Evolutionary conservation across 2,113 vertebrate species (phyloP).

Genomic region (Chaetops frenatus): DNA sequence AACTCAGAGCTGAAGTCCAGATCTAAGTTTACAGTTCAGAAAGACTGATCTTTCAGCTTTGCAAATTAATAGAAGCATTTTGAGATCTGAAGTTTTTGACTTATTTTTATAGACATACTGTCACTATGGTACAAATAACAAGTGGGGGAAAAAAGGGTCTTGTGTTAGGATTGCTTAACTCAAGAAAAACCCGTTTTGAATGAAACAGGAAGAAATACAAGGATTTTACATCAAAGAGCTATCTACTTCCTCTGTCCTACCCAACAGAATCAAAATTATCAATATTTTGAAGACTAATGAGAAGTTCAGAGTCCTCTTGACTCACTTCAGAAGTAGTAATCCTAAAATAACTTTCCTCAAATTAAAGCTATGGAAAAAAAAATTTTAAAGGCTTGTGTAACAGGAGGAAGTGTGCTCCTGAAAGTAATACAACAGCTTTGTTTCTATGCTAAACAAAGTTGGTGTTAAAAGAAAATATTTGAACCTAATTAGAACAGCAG

Average conservation of each 20-base stretch:
- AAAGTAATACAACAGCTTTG: not conserved
- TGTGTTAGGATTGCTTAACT: not conserved
- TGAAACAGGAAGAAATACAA: not conserved
- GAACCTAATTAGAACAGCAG: not conserved
- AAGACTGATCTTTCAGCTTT: not conserved
- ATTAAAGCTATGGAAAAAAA: not conserved
- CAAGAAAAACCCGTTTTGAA: not conserved
- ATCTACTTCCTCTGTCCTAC: not conserved
- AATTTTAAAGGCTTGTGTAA: not conserved
- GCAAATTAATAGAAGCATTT: not conserved
- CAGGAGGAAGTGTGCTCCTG: not conserved
- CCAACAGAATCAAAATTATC: not conserved
- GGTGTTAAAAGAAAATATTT: not conserved
- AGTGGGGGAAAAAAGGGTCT: accelerated
- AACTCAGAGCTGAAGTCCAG: not conserved
- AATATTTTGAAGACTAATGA: not conserved
- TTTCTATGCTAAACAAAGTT: not conserved
- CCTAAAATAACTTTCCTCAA: not conserved
- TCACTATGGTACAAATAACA: not conserved
- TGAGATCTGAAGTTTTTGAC: not conserved
- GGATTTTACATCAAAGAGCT: not conserved
- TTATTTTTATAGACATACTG: not conserved
- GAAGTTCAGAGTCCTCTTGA: not conserved
- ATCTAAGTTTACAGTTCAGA: not conserved
- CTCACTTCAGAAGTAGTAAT: not conserved